Evolutionary conservation across 1,140 invertebrate genomes (phyloP), one percentile per base, ranked within the genome.

Genomic region (Drosophila bifasciata): DNA sequence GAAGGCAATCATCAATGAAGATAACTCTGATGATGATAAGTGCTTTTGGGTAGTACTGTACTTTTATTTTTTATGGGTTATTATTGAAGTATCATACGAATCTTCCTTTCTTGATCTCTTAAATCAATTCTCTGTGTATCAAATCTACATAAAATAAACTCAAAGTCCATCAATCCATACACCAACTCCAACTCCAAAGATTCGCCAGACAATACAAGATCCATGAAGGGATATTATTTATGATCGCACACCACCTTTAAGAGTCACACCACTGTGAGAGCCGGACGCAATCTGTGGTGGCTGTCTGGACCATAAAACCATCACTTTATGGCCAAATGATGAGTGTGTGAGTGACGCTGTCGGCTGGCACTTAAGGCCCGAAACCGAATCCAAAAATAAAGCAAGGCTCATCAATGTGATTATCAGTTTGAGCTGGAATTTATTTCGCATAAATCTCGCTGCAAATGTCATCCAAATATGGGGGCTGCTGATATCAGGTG

Each of bases 381-480:
- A 36, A 32, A 50, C 23, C 19, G 56, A 36, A 32, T 63, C 83
- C 77, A 88, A 86, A 84, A 86, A 86, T 86, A 86, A 69, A 88
- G 59, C 78, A 58, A 21, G 62, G 69, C 77, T 81, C 70, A 75
- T 77, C 83, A 81, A 63, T 77, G 69, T 53, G 73, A 77, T 85
- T 81, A 70, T 86, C 72, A 67, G 56, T 62, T 70, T 71, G 44
- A 32, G 19, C 21, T 48, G 50, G 50, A 67, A 64, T 74, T 73
- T 66, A 80, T 58, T 63, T 64, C 50, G 43, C 83, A 86, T 77
- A 86, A 81, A 86, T 86, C 77, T 67, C 19, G 11, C 16, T 15
- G 23, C 36, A 13, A 39, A 62, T 60, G 21, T 17, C 44, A 28
- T 19, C 43, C 46, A 28, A 59, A 46, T 58, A 39, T 39, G 53